phyloP scores from a whole-genome alignment of 2,888 invertebrate species.

The Eutolmus rufibarbis region DNA sequence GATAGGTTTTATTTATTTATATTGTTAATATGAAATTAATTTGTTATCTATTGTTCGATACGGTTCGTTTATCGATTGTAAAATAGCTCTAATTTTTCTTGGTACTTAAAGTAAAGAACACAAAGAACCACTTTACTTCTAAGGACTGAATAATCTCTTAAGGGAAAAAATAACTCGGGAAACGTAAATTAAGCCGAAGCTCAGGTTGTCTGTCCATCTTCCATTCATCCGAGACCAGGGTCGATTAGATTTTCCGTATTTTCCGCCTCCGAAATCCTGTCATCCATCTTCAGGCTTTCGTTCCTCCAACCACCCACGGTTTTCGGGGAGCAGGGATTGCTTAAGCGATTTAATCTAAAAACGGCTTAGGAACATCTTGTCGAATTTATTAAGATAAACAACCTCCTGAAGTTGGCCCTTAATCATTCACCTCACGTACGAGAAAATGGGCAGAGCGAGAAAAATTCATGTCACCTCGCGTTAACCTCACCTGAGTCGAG shows the following conservation, averaged over 20 bases:
- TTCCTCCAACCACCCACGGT: not conserved
- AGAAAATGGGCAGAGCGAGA: not conserved
- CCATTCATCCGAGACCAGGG: not conserved
- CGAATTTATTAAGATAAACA: slow-evolving; percentile 36
- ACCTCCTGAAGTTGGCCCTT: slow-evolving; percentile 1
- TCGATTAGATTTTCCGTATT: slow-evolving; percentile 2
- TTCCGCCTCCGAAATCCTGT: not conserved
- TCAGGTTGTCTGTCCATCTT: not conserved
- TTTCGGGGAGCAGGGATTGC: not conserved
- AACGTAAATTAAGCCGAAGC: not conserved
- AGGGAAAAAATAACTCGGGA: not conserved
- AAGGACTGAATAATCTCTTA: not conserved
- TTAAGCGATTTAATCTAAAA: slow-evolving; percentile 19
- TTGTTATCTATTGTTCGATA: too few species aligned
- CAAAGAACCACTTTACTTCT: not conserved
- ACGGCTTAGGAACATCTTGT: slow-evolving; percentile 33
- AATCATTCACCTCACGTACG: slow-evolving; percentile 19
- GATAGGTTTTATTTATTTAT: too few species aligned
- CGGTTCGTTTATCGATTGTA: too few species aligned
- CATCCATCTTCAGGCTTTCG: not conserved
- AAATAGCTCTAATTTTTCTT: not conserved
- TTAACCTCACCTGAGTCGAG: slow-evolving; percentile 12
- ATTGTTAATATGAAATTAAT: too few species aligned
- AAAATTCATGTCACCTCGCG: slow-evolving; percentile 11
- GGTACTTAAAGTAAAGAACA: not conserved